Conservation (phyloP, 2,113 vertebrate species). For the Formicarius rufipectus region DNA sequence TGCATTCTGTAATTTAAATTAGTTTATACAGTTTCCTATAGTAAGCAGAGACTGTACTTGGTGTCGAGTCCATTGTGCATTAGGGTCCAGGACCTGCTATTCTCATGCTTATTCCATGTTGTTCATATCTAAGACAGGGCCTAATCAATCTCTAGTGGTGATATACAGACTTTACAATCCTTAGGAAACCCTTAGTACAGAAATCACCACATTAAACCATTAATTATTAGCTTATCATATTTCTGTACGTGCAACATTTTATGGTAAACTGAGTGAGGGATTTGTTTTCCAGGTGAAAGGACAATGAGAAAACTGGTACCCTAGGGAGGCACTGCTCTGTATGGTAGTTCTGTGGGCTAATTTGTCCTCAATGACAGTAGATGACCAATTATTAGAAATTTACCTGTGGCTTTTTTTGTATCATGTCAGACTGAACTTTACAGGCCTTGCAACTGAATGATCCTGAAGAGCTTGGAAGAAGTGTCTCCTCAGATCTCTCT, state of each 20-base stretch:
- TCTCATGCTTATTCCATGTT: neutral
- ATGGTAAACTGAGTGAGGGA: neutral
- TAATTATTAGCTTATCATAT: neutral
- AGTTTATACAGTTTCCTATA: neutral
- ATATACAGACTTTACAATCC: neutral
- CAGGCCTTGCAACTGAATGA: neutral
- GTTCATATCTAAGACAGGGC: neutral
- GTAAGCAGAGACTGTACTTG: neutral
- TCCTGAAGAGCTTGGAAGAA: neutral
- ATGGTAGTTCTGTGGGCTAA: neutral
- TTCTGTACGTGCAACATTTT: neutral
- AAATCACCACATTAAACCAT: neutral
- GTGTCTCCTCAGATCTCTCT: neutral
- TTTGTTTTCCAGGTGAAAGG: neutral
- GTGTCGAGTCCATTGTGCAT: neutral
- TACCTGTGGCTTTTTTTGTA: neutral
- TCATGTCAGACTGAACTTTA: neutral
- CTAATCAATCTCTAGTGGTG: neutral
- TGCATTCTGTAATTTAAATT: neutral
- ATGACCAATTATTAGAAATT: neutral
- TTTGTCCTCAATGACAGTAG: neutral
- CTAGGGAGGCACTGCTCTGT: neutral
- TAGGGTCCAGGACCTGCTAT: neutral
- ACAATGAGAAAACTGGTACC: neutral
- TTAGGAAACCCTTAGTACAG: neutral